Percentiles rank a stretch among this genome's conserved stretches.
These are phyloP conservation scores for Athripsodes cinereus DNA, from an alignment of 2,888 invertebrate genomes.

Conservation along the genomic window DNA sequence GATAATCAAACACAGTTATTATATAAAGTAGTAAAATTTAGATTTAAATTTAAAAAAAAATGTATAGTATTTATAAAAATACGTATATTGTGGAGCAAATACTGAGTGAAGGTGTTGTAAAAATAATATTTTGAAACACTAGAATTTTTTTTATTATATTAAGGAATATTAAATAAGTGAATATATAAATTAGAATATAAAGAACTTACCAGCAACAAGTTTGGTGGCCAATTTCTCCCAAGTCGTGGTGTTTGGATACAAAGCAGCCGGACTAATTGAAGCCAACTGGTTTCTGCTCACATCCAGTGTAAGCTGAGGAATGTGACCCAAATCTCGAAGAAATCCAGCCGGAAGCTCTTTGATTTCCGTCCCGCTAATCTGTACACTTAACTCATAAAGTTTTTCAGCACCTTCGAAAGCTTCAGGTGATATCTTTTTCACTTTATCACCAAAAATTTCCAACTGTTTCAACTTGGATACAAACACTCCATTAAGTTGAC, in stretches of 20 bases:
- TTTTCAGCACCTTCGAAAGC: slow-evolving; percentile 70
- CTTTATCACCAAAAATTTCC: slow-evolving; percentile 70
- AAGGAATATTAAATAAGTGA: too few relatives aligned
- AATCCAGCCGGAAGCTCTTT: slow-evolving; percentile 74
- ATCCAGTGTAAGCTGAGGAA: slow-evolving; percentile 77
- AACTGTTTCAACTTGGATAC: slow-evolving; percentile 73
- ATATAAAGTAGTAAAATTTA: too few relatives aligned
- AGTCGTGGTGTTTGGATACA: slow-evolving; percentile 79
- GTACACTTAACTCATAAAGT: slow-evolving; percentile 69
- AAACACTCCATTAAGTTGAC: slow-evolving; percentile 71
- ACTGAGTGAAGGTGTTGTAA: too few relatives aligned
- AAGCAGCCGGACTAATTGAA: slow-evolving; percentile 73
- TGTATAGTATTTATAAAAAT: too few relatives aligned
- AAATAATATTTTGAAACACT: too few relatives aligned
- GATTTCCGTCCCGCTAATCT: slow-evolving; percentile 71
- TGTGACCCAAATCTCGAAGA: slow-evolving; percentile 68
- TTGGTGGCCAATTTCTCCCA: slow-evolving; percentile 87
- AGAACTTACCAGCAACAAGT: slow-evolving; percentile 66
- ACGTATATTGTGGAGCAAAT: too few relatives aligned
- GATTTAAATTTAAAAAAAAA: too few relatives aligned
- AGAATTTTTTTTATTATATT: too few relatives aligned
- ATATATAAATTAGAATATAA: too few relatives aligned
- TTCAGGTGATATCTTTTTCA: slow-evolving; percentile 68
- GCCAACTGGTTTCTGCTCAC: slow-evolving; percentile 75
- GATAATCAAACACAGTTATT: too few relatives aligned